phyloP scores from a whole-genome alignment of 2,113 vertebrate genomes.

The Terrapene triunguis region DNA sequence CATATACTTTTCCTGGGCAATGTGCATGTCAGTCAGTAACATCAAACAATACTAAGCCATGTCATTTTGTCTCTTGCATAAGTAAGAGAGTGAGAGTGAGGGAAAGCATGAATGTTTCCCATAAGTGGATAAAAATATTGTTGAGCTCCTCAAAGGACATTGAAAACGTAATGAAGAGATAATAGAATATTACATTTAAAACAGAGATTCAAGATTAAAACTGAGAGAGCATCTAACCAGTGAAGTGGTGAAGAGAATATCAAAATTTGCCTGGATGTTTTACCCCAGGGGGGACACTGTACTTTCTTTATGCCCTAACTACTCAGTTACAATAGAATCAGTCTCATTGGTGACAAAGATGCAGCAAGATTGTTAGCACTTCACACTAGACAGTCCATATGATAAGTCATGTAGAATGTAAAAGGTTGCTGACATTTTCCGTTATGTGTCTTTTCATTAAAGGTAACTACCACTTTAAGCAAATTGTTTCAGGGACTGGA shows the following conservation, averaged over 20 bases:
- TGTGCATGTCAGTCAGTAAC: neutral
- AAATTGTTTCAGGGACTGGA: constrained; percentile 80
- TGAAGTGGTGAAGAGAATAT: neutral
- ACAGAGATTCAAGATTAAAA: neutral
- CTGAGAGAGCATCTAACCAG: neutral
- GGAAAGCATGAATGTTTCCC: neutral
- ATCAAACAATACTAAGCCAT: neutral
- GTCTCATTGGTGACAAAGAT: neutral
- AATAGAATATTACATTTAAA: neutral
- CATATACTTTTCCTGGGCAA: neutral
- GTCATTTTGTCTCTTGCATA: neutral
- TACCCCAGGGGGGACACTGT: neutral
- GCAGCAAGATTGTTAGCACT: neutral
- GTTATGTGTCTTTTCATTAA: constrained; percentile 69
- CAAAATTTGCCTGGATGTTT: neutral
- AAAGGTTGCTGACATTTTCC: constrained; percentile 70
- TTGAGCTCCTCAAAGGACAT: neutral
- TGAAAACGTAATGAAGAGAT: neutral
- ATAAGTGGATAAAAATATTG: neutral
- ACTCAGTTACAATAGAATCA: neutral
- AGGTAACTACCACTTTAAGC: constrained; percentile 79
- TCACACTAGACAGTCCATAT: neutral
- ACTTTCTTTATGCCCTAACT: neutral
- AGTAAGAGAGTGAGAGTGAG: neutral
- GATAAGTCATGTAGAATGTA: constrained; percentile 3